Percentiles rank a stretch among this genome's conserved stretches.
Conservation (phyloP, 1,140 invertebrate genomes). For the Microplitis demolitor region DNA sequence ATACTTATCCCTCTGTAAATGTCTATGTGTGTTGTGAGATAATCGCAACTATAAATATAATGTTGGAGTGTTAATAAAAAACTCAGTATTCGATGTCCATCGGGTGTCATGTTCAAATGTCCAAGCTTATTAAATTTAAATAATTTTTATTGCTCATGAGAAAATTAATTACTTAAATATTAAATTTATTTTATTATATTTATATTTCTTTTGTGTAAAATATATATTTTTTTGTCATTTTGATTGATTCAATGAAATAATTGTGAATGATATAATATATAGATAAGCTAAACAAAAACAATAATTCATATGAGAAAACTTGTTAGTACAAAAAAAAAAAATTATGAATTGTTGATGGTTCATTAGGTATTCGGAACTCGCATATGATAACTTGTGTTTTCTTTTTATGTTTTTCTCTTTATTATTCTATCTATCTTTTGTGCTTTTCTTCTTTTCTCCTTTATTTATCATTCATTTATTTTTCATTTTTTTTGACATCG, state of each 20-base stretch:
- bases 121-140: no score
- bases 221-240: no score
- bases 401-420: background rate
- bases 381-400: slow-evolving; percentile 25
- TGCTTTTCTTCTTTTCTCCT: background rate
- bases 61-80: background rate
- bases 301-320: slow-evolving; percentile 28
- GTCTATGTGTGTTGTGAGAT: slow-evolving; percentile 18
- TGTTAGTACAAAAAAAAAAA: slow-evolving; percentile 27
- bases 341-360: slow-evolving; percentile 8
- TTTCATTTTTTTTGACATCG: background rate
- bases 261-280: no score
- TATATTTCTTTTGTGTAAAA: no score
- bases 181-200: no score
- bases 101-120: no score
- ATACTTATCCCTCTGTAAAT: background rate
- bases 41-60: slow-evolving; percentile 30
- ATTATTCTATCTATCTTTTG: background rate
- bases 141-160: background rate
- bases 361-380: slow-evolving; percentile 27
- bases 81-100: background rate
- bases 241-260: no score
- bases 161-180: background rate
- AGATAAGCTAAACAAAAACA: background rate
- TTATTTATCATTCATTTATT: background rate